Conservation (phyloP, 1,140 invertebrate genomes). For the Philotrypesis tridentata region DNA sequence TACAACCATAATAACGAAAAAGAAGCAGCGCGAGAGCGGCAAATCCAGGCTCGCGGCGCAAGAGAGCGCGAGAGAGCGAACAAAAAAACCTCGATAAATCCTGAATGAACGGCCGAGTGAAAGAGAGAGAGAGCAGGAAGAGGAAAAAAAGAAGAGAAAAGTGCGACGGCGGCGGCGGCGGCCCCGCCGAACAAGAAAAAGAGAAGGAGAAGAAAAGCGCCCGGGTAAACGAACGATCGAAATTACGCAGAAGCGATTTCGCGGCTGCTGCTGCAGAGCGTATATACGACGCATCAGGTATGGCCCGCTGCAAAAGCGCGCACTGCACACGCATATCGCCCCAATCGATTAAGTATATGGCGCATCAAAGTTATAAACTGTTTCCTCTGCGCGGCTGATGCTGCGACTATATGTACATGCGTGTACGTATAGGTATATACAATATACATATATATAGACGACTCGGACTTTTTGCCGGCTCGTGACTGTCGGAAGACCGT, state of each 20-base stretch:
- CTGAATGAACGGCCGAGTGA: slow-evolving; percentile 35
- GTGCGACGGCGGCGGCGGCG: no score
- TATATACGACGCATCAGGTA: no score
- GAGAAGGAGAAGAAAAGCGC: neutral
- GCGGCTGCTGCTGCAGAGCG: no score
- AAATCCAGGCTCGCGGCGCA: neutral
- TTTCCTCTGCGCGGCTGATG: slow-evolving; percentile 27
- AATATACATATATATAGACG: no score
- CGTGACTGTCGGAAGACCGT: slow-evolving; percentile 34
- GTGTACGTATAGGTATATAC: neutral
- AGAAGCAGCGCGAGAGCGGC: neutral
- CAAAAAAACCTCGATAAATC: slow-evolving; percentile 24
- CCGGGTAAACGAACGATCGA: slow-evolving; percentile 36
- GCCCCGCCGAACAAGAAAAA: neutral
- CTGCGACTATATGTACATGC: neutral
- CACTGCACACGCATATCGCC: neutral
- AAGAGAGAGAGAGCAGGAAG: neutral
- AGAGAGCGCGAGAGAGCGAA: neutral
- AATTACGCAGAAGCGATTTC: slow-evolving; percentile 48
- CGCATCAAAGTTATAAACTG: slow-evolving; percentile 50
- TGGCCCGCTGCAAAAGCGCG: no score
- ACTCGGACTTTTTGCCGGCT: slow-evolving; percentile 28
- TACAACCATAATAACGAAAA: slow-evolving; percentile 34
- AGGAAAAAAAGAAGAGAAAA: slow-evolving; percentile 3
- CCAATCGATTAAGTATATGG: slow-evolving; percentile 47